phyloP scores from a whole-genome alignment of 2,888 invertebrate genomes.

The Steinernema scapterisci region DNA sequence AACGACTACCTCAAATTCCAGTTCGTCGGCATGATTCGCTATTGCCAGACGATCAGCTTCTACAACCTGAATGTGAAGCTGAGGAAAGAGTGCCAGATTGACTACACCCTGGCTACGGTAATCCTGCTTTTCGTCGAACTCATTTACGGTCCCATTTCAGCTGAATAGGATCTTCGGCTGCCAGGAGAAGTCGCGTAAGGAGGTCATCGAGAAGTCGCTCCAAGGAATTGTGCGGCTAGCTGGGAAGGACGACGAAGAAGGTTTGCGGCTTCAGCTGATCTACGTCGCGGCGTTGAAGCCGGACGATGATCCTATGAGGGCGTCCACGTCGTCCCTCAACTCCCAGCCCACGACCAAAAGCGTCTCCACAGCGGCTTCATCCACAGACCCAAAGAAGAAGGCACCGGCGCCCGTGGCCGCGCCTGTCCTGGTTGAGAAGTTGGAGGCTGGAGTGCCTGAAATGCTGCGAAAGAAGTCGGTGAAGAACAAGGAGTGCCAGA shows the following conservation, averaged over 20 bases:
- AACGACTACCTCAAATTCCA: neutral
- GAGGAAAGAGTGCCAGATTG: neutral
- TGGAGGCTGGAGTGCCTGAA: neutral
- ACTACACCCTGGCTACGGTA: constrained; percentile 3
- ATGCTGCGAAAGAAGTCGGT: neutral
- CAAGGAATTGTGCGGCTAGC: neutral
- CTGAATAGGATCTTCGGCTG: constrained; percentile 10
- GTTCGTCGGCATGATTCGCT: neutral
- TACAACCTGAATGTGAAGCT: constrained; percentile 4
- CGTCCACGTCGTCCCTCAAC: constrained; percentile 5
- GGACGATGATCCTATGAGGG: neutral
- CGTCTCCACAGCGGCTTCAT: neutral
- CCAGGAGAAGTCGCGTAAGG: neutral
- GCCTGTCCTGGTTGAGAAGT: neutral
- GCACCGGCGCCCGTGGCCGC: neutral
- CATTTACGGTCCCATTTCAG: no score
- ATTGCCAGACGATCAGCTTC: neutral
- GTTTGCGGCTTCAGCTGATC: neutral
- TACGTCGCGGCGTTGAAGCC: neutral
- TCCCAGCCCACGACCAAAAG: neutral
- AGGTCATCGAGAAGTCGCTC: neutral
- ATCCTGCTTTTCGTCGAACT: neutral
- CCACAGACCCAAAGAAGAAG: neutral
- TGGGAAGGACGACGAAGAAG: neutral
- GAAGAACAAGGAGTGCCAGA: neutral